These are phyloP conservation scores for Lepeophtheirus salmonis DNA, from an alignment of 1,140 invertebrate genomes.

Conservation along the genomic window DNA sequence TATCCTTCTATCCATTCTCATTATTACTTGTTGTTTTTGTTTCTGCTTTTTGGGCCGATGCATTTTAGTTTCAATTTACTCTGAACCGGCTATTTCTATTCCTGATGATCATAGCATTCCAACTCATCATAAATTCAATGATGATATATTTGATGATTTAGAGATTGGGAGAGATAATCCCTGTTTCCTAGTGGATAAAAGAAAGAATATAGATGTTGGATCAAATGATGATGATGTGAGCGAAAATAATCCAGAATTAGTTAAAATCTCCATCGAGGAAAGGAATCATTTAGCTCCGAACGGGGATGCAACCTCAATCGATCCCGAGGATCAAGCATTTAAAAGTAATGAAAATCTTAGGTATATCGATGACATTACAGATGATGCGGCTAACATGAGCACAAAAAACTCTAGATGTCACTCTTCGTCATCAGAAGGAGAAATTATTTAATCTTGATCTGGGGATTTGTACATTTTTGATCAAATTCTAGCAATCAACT, in stretches of 20 bases:
- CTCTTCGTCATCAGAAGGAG: not conserved
- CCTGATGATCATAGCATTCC: not conserved
- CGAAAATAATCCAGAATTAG: not conserved
- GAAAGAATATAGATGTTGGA: too few species aligned
- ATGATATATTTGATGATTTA: not conserved
- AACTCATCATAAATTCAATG: not conserved
- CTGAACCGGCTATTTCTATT: not conserved
- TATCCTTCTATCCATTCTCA: not conserved
- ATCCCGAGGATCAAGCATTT: not conserved
- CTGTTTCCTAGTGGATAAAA: not conserved
- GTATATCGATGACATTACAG: not conserved
- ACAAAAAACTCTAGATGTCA: conserved; percentile 11
- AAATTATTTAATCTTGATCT: conserved; percentile 49
- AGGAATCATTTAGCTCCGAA: not conserved
- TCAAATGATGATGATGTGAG: too few species aligned
- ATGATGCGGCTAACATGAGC: conserved; percentile 5
- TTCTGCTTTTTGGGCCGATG: not conserved
- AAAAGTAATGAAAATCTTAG: conserved; percentile 4
- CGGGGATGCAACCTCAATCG: not conserved
- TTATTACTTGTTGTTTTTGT: not conserved
- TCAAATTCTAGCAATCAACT: too few species aligned
- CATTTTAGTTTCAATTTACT: not conserved
- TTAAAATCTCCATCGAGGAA: not conserved
- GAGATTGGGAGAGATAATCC: not conserved
- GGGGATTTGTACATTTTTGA: too few species aligned